Conservation (phyloP, 2,113 vertebrate genomes). For the Psilopsiagon aurifrons region DNA sequence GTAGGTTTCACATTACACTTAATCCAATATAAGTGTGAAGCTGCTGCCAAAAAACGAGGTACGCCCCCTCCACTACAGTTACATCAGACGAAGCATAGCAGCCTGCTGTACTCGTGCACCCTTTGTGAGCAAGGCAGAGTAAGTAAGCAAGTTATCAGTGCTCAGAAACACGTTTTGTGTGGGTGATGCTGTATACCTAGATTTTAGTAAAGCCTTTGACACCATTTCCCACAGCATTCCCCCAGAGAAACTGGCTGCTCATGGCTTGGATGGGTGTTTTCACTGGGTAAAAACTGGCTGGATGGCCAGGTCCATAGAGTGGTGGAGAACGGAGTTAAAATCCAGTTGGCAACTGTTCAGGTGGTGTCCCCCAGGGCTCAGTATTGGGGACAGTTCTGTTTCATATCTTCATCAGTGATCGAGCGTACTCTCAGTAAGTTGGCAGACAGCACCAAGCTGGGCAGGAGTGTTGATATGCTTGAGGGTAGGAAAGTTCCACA, state of each 20-base stretch:
- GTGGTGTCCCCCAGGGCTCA: not conserved
- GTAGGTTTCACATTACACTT: constrained; percentile 23
- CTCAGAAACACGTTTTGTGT: not conserved
- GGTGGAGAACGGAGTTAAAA: not conserved
- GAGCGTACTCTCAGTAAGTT: not conserved
- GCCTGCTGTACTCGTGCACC: accelerated
- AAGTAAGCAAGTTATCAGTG: not conserved
- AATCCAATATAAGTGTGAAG: constrained; percentile 20
- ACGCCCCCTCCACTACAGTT: not conserved
- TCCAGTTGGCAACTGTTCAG: not conserved
- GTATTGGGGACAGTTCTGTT: not conserved
- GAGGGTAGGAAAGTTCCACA: not conserved
- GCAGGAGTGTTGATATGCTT: not conserved
- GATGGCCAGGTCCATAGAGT: not conserved
- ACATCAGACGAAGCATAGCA: not conserved
- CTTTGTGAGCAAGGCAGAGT: not conserved
- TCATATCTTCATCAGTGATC: not conserved
- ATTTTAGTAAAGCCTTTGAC: not conserved
- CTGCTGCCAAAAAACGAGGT: not conserved
- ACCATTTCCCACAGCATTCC: not conserved
- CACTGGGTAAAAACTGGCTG: not conserved
- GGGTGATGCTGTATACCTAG: not conserved
- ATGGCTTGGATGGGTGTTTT: not conserved
- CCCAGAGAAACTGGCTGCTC: not conserved
- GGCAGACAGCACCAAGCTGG: not conserved